phyloP scores from a whole-genome alignment of 2,888 invertebrate genomes.

The Drosophila prolongata region DNA sequence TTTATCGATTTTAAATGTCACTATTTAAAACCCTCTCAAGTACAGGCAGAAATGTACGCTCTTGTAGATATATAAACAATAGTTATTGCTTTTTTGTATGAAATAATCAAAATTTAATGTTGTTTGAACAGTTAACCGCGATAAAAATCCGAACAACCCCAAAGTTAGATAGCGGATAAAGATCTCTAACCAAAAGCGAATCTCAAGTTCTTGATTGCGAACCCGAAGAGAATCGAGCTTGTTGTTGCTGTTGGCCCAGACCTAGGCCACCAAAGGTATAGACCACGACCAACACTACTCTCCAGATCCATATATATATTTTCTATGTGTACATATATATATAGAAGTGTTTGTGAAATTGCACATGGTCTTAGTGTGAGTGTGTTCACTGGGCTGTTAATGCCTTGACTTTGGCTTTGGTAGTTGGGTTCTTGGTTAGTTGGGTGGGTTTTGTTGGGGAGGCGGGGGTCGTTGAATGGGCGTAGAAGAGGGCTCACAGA shows the following conservation, averaged over 20 bases:
- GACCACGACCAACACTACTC: conserved; percentile 11
- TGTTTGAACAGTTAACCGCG: too few relatives aligned
- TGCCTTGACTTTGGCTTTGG: conserved; percentile 55
- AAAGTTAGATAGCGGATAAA: conserved; percentile 13
- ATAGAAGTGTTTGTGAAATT: conserved; percentile 8
- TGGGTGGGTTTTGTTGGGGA: conserved; percentile 14
- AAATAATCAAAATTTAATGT: too few relatives aligned
- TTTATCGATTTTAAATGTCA: too few relatives aligned
- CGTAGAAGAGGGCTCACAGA: conserved; percentile 30
- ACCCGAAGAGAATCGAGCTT: conserved; percentile 16
- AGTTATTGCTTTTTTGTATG: too few relatives aligned
- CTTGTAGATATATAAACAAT: too few relatives aligned
- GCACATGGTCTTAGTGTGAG: conserved; percentile 23
- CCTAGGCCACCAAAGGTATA: conserved; percentile 61
- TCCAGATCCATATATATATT: conserved; percentile 10
- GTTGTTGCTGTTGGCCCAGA: conserved; percentile 39
- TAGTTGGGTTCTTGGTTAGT: conserved; percentile 10
- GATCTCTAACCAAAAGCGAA: conserved; percentile 29
- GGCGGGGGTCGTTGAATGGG: conserved; percentile 7
- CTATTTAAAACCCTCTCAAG: too few relatives aligned
- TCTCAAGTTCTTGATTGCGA: conserved; percentile 29
- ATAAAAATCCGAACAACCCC: not conserved
- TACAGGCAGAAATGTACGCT: too few relatives aligned
- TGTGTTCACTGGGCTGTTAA: conserved; percentile 56
- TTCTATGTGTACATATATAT: not conserved